Evolutionary conservation across 2,797 vertebrate genomes (phyloP), one percentile per base, ranked within the genome.

Genomic region (Danionella dracula): DNA sequence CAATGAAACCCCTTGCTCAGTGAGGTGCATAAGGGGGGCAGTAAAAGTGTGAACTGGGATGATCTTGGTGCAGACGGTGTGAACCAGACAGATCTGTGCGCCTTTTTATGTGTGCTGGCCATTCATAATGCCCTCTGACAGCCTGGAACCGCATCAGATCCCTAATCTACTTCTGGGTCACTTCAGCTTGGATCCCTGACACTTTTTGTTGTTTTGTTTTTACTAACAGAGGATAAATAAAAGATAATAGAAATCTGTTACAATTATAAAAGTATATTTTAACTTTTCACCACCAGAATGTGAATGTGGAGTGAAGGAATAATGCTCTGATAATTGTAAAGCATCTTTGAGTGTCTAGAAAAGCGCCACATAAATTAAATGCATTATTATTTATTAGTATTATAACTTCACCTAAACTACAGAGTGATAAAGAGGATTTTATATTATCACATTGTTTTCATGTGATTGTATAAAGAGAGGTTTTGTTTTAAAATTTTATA

Each of bases 151-250:
- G 75, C 55, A 41, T 37, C 64, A 51, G 46, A 72, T 74, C 69
- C 79, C 58, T 66, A 58, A 40, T 76, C 70, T 78, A 74, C 79
- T 79, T 71, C 75, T 70, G 77, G 81, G 73, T 85, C 80, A 82
- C 68, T 80, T 81, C 75, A 81, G 29, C 72, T 38, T 41, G 44
- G 62, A 60, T 37, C 37, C 21, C 8, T 59, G 40, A n/a, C 29
- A 31, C 48, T 35, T 66, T 31, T 9, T 53, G 49, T 1, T 51
- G 38, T 32, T 64, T 17, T 46, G 37, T 27, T 27, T 27, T 27
- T n/a, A 11, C 35, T 11, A 4, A 21, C 9, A 35, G 12, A 55
- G 6, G 12, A 21, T 21, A 45, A 2, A 21, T 21, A 6, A 6
- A 21, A 35, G 13, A 15, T 32, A 11, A 3, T 5, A 31, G 12